Conservation (phyloP, 2,113 vertebrate species). For the Anarrhichthys ocellatus region DNA sequence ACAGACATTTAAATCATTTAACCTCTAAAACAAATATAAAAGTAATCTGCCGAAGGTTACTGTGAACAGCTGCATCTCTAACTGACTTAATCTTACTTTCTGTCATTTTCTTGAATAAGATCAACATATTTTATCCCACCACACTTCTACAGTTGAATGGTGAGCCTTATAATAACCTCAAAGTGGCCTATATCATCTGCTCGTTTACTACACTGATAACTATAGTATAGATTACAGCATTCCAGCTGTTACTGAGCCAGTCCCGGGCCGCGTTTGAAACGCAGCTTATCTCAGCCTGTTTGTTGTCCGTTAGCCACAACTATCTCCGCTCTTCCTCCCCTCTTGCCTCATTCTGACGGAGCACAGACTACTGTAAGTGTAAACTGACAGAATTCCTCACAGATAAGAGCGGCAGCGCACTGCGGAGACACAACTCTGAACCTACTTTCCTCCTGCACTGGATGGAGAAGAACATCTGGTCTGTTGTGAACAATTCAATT, state of each 20-base stretch:
- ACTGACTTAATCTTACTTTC: background rate
- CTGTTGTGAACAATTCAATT: background rate
- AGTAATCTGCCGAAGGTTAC: background rate
- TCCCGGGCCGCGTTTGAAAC: slow-evolving; percentile 38
- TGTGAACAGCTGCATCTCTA: background rate
- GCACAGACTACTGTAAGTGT: slow-evolving; percentile 73
- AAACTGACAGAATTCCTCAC: slow-evolving; percentile 60
- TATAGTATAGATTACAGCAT: slow-evolving; percentile 51
- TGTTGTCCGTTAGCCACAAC: slow-evolving; percentile 60
- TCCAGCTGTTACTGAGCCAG: slow-evolving; percentile 36
- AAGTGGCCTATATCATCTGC: slow-evolving; percentile 31
- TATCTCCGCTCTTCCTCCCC: slow-evolving; percentile 66
- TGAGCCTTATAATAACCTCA: slow-evolving; percentile 14
- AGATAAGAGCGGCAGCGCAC: slow-evolving; percentile 50
- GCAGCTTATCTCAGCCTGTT: slow-evolving; percentile 66
- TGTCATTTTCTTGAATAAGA: background rate
- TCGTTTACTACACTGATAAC: slow-evolving; percentile 54
- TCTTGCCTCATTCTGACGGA: slow-evolving; percentile 65
- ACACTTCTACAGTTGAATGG: background rate
- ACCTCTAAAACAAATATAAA: background rate
- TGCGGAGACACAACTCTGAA: background rate
- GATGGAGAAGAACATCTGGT: background rate
- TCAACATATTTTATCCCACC: background rate
- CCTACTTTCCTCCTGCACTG: background rate
- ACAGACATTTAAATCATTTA: background rate